Evolutionary conservation across 2,888 invertebrate species (phyloP), one percentile per base, ranked within the genome.

Genomic region (Acheta domesticus): DNA sequence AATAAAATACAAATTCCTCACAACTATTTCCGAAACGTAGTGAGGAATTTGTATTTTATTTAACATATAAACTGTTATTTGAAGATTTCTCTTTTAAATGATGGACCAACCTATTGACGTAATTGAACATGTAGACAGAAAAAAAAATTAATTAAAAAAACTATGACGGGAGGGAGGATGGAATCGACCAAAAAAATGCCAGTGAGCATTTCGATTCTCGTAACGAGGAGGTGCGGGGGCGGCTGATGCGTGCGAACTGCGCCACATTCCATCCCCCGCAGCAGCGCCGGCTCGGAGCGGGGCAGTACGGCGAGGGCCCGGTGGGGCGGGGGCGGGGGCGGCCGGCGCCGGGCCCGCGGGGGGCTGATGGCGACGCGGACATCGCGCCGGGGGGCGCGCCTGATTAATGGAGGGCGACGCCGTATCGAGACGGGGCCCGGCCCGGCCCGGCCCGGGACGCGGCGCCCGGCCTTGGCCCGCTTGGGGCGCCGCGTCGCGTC

Each of bases 291-390:
- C 14, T n/a, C n/a, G n/a, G n/a, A n/a, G n/a, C n/a, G n/a, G n/a
- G n/a, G 12, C 50, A 3, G 16, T 5, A 3, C 14, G 62, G 62
- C 5, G 12, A 3, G n/a, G 62, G 62, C 14, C 62, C 62, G 16
- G 62, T 0, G 62, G 0, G 62, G n/a, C n/a, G 62, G n/a, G 12
- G 14, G 12, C 62, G 62, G 62, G 62, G 62, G 62, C 62, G 16
- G n/a, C 62, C n/a, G 62, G 62, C 62, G 16, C 62, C 62, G 62
- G 62, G 62, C 62, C 62, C 8, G 62, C 62, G 62, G 62, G 62
- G 62, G 62, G 62, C 62, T 62, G 62, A 62, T 62, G 62, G 62
- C 62, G 62, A 62, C 62, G 62, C 62, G 62, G 62, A 62, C 62
- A 62, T 62, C 62, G 14, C 62, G 14, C 62, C 62, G 62, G 62